Evolutionary conservation across 23 tunicate genomes (phyloP).

Genomic region (Trididemnum clinides): DNA sequence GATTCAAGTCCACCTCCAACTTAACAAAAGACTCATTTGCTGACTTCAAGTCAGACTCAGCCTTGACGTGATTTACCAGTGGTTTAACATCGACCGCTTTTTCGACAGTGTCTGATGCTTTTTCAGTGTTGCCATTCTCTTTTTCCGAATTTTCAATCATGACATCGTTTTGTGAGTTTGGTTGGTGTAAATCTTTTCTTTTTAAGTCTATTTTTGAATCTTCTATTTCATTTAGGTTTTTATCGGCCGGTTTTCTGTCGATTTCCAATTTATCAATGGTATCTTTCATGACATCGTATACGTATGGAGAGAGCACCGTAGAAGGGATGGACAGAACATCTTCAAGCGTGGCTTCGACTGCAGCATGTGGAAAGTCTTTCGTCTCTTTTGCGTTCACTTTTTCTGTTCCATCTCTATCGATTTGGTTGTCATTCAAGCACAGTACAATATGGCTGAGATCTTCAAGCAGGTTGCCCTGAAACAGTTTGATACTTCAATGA

Average conservation of each 20-base stretch:
- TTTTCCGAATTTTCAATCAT: too few species aligned
- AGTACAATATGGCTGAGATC: slow-evolving; percentile 67
- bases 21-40: too few species aligned
- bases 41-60: background rate
- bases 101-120: background rate
- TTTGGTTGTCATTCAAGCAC: background rate
- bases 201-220: background rate
- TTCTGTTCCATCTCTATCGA: background rate
- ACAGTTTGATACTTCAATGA: background rate
- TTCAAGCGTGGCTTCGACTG: slow-evolving; percentile 66
- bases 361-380: background rate
- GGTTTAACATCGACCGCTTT: background rate
- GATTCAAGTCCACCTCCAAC: too few species aligned
- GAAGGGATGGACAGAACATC: slow-evolving; percentile 75
- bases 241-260: background rate
- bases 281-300: slow-evolving; percentile 27
- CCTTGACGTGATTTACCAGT: background rate
- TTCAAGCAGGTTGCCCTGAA: slow-evolving; percentile 34
- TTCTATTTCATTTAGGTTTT: background rate
- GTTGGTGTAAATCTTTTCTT: background rate
- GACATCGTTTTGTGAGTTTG: background rate
- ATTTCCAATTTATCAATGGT: background rate
- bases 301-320: slow-evolving; percentile 46
- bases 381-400: background rate
- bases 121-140: too few species aligned